A percentile compares a stretch with the other conserved stretches of the same genome.
These are phyloP conservation scores for Oryctolagus cuniculus DNA, from an alignment of 2,113 vertebrate genomes.

Conservation along the genomic window mOryCun1.1 NC_091436.1:112157001-112157500, in stretches of 20 bases:
- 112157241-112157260: background rate
- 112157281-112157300: background rate
- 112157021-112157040: conserved; percentile 31
- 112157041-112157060: conserved; percentile 44
- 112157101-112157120: conserved; percentile 52
- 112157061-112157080: conserved; percentile 32
- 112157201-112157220: background rate
- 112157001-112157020: conserved; percentile 57
- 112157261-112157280: conserved; percentile 45
- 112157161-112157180: conserved; percentile 10
- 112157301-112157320: background rate
- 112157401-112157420: background rate
- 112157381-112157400: background rate
- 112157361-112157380: background rate
- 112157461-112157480: background rate
- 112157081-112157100: conserved; percentile 59
- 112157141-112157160: background rate
- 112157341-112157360: background rate
- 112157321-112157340: background rate
- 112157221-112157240: conserved; percentile 31
- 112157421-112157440: background rate
- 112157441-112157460: background rate
- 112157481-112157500: background rate
- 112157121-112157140: conserved; percentile 14
- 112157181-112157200: conserved; percentile 47